Evolutionary conservation across 2,888 invertebrate species (phyloP).

Genomic region (Mythimna vitellina): DNA sequence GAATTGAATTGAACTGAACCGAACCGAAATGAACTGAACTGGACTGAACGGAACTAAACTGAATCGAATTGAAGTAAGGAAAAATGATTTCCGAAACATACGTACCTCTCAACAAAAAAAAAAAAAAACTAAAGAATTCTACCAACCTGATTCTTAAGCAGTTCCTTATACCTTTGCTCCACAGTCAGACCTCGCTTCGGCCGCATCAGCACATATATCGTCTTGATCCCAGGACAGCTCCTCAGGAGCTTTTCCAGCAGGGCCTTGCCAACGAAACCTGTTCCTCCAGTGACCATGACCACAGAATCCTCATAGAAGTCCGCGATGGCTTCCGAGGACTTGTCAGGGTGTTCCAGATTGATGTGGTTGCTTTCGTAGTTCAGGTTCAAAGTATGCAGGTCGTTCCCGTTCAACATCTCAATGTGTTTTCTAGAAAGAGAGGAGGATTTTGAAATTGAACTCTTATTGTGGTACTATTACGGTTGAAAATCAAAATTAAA

Average conservation of each 20-base stretch:
- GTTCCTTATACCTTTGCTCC: constrained; percentile 93
- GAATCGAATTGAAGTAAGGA: neutral
- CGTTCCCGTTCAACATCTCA: constrained; percentile 82
- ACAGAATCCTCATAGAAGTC: constrained; percentile 90
- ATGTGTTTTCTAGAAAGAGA: constrained; percentile 73
- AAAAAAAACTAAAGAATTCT: neutral
- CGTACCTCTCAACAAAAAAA: constrained; percentile 15
- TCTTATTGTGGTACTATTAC: neutral
- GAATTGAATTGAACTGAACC: no score
- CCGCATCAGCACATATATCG: constrained; percentile 95
- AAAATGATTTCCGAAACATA: neutral
- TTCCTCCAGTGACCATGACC: constrained; percentile 90
- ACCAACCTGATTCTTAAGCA: constrained; percentile 93
- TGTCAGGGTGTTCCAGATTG: constrained; percentile 65
- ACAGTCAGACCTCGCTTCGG: constrained; percentile 93
- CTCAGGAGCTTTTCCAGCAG: constrained; percentile 97
- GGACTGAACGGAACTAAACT: no score
- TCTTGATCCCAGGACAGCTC: constrained; percentile 94
- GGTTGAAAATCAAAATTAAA: neutral
- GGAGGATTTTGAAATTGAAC: neutral
- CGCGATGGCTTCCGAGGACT: constrained; percentile 77
- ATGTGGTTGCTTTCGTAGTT: constrained; percentile 68
- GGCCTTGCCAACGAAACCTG: constrained; percentile 98
- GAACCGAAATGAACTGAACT: no score
- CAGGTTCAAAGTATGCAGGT: constrained; percentile 75